Evolutionary conservation across 2,888 invertebrate genomes (phyloP).

Genomic region (Lithophane semibrunnea): DNA sequence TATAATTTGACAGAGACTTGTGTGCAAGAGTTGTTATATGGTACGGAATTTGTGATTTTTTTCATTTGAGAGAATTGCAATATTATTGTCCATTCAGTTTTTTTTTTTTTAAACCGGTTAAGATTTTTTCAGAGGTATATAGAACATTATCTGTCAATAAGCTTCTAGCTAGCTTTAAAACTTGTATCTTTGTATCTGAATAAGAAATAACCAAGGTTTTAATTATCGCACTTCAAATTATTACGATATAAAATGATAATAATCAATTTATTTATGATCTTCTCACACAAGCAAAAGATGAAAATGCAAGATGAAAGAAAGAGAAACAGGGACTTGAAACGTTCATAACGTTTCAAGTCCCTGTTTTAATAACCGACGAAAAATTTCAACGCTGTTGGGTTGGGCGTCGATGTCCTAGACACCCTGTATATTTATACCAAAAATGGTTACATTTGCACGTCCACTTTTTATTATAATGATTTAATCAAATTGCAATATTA

Average conservation of each 20-base stretch:
- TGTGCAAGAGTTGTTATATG: background rate
- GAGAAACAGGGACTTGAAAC: too few relatives aligned
- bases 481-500: slow-evolving; percentile 11
- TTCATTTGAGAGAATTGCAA: background rate
- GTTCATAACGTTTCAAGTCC: too few relatives aligned
- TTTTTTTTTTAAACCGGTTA: background rate
- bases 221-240: too few relatives aligned
- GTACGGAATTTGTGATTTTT: background rate
- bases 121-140: background rate
- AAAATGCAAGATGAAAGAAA: too few relatives aligned
- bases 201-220: background rate
- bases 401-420: background rate
- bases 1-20: background rate
- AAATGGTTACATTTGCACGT: background rate
- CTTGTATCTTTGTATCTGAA: background rate
- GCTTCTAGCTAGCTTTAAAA: background rate
- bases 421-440: background rate
- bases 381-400: background rate
- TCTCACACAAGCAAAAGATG: too few relatives aligned
- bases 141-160: background rate
- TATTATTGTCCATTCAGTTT: background rate
- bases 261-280: too few relatives aligned
- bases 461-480: slow-evolving; percentile 5
- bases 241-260: too few relatives aligned
- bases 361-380: too few relatives aligned